Evolutionary conservation across 2,797 vertebrate species (phyloP).

Genomic region (Smutsia temminckii): DNA sequence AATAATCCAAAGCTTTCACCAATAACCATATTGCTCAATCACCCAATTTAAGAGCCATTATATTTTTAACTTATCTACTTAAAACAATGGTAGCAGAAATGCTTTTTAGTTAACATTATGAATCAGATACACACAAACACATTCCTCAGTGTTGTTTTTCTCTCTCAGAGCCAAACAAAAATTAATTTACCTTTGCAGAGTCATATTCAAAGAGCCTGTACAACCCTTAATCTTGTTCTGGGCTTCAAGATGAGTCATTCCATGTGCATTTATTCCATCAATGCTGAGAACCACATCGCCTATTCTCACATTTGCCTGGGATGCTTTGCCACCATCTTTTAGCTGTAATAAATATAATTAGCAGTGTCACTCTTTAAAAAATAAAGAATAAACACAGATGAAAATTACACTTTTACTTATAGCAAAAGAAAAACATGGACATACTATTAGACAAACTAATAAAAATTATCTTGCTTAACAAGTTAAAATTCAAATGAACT

Average conservation of each 20-base stretch:
- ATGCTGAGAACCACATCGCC: constrained; percentile 96
- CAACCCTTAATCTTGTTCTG: constrained; percentile 99
- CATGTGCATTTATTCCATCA: constrained; percentile 92
- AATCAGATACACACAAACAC: neutral
- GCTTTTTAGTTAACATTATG: neutral
- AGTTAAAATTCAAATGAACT: constrained; percentile 33
- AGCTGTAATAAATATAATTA: constrained; percentile 87
- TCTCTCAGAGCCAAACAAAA: neutral
- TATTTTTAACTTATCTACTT: neutral
- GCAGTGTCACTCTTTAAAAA: constrained; percentile 6
- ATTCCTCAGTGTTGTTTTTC: neutral
- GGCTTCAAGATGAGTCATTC: constrained; percentile 98
- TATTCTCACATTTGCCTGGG: constrained; percentile 90
- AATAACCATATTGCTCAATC: neutral
- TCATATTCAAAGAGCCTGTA: constrained; percentile 92
- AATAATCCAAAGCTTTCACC: neutral
- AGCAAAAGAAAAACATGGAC: neutral
- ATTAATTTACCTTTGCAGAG: constrained; percentile 92
- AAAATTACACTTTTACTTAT: neutral
- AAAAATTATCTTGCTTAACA: constrained; percentile 31
- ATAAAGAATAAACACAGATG: neutral
- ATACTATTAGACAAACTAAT: neutral
- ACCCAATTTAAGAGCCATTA: neutral
- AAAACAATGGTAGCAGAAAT: neutral
- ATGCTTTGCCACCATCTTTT: constrained; percentile 95